A percentile compares a stretch with the other conserved stretches of the same genome.
These are phyloP conservation scores for Callimorpha dominula DNA, from an alignment of 2,888 invertebrate species.

Conservation along the genomic window DNA sequence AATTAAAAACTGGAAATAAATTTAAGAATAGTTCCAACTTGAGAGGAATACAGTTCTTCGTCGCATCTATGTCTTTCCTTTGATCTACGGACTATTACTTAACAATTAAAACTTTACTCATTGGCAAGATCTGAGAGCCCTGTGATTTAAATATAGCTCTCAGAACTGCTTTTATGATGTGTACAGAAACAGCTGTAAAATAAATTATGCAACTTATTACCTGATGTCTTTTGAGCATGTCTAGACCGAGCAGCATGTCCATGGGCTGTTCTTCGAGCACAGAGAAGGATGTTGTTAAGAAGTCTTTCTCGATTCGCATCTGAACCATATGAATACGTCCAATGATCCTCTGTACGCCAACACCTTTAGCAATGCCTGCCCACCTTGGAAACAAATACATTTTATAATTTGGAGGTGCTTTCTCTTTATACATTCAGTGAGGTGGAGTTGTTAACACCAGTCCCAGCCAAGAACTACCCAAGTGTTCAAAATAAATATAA, in stretches of 20 bases:
- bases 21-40: too few species aligned
- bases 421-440: too few species aligned
- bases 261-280: slow-evolving; percentile 98
- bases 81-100: too few species aligned
- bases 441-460: too few species aligned
- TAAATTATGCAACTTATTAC: slow-evolving; percentile 73
- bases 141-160: background rate
- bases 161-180: background rate
- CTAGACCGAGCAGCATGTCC: slow-evolving; percentile 99
- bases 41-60: too few species aligned
- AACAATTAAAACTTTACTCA: too few species aligned
- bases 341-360: slow-evolving; percentile 97
- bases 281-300: slow-evolving; percentile 98
- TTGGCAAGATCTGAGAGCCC: background rate
- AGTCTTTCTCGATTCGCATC: slow-evolving; percentile 97
- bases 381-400: slow-evolving; percentile 87
- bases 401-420: too few species aligned
- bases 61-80: too few species aligned
- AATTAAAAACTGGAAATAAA: too few species aligned
- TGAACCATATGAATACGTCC: slow-evolving; percentile 99
- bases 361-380: slow-evolving; percentile 99
- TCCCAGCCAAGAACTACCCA: too few species aligned
- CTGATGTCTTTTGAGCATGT: slow-evolving; percentile 99
- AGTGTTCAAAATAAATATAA: too few species aligned
- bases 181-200: background rate